Evolutionary conservation across 2,113 vertebrate genomes (phyloP).

Genomic region (Gymnobelideus leadbeateri): DNA sequence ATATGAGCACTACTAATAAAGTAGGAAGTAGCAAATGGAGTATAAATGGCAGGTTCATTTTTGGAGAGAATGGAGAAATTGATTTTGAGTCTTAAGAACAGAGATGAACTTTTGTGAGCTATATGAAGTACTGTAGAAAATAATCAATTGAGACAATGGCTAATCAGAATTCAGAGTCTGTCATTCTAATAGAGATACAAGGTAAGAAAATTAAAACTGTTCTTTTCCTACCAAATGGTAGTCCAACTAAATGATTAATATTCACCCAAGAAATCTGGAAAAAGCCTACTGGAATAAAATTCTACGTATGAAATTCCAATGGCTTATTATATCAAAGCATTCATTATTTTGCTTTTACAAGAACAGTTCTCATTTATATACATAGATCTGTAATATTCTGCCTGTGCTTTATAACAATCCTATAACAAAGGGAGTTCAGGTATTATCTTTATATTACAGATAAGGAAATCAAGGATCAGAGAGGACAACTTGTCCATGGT

Average conservation of each 20-base stretch:
- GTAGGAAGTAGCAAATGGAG: not conserved
- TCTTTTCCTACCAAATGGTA: not conserved
- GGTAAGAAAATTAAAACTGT: not conserved
- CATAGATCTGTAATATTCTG: not conserved
- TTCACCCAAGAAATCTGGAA: not conserved
- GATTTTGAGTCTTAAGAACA: not conserved
- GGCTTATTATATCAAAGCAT: not conserved
- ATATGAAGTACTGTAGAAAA: not conserved
- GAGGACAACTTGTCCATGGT: not conserved
- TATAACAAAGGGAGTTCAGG: not conserved
- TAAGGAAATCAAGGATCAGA: not conserved
- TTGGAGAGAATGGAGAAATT: not conserved
- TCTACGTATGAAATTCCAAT: not conserved
- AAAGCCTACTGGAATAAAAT: slow-evolving; percentile 2
- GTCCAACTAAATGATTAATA: not conserved
- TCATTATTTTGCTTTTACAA: slow-evolving; percentile 9
- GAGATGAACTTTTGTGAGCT: not conserved
- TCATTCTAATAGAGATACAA: not conserved
- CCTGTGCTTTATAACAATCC: not conserved
- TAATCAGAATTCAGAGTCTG: not conserved
- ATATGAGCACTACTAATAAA: not conserved
- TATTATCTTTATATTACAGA: not conserved
- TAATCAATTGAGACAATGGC: not conserved
- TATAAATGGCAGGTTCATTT: not conserved
- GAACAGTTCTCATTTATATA: not conserved